Evolutionary conservation across 1,140 invertebrate genomes (phyloP).

Genomic region (Bilobella aurantiaca): DNA sequence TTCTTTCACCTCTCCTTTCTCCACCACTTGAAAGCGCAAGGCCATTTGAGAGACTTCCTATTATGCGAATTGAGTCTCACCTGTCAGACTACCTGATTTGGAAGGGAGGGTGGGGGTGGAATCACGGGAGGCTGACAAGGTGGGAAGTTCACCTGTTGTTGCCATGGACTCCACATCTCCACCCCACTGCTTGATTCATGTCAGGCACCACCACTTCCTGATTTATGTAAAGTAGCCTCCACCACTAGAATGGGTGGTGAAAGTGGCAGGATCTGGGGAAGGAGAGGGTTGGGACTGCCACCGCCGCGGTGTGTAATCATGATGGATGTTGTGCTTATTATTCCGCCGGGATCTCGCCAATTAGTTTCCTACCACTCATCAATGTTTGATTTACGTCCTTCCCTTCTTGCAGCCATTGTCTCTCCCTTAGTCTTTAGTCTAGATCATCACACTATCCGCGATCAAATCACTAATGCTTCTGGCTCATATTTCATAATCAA

Average conservation of each 20-base stretch:
- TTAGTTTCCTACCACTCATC: constrained; percentile 35
- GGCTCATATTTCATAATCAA: too few species aligned
- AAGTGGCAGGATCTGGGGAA: not conserved
- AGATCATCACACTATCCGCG: too few species aligned
- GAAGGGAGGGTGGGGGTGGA: not conserved
- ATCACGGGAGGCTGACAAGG: not conserved
- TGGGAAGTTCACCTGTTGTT: not conserved
- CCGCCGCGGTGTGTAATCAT: constrained; percentile 24
- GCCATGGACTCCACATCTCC: not conserved
- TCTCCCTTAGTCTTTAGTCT: too few species aligned
- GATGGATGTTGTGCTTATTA: constrained; percentile 34
- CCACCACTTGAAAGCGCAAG: not conserved
- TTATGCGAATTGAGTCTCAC: not conserved
- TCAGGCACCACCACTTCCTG: not conserved
- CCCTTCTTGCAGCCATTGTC: not conserved
- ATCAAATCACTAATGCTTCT: too few species aligned
- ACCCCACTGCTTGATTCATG: not conserved
- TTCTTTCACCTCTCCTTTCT: not conserved
- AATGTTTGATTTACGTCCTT: constrained; percentile 27
- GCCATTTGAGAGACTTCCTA: not conserved
- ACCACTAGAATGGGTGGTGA: not conserved
- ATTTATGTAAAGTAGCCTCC: constrained; percentile 8
- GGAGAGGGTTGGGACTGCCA: not conserved
- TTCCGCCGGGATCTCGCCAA: constrained; percentile 30
- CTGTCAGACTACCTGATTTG: not conserved